These are phyloP conservation scores for Xenopus petersii DNA, from an alignment of 2,797 vertebrate species.

Conservation along the genomic window DNA sequence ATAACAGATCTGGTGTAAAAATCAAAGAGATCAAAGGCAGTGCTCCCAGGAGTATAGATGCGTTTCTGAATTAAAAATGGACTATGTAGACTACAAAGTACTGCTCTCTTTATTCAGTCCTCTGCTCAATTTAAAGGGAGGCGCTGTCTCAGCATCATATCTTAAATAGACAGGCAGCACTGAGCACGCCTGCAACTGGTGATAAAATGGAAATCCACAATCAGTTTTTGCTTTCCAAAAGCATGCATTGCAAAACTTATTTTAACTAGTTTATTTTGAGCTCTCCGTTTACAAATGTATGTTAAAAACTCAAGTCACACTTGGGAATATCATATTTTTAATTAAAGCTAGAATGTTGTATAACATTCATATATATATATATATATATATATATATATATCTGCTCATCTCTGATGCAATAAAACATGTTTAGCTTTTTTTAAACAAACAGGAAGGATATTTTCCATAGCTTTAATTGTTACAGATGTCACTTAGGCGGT, in stretches of 20 bases:
- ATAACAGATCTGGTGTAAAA: constrained; percentile 85
- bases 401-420: too few species aligned
- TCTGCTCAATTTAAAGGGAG: constrained; percentile 72
- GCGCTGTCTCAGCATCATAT: constrained; percentile 65
- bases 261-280: constrained; percentile 18
- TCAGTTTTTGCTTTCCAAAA: background rate
- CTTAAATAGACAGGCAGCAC: constrained; percentile 59
- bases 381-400: too few species aligned
- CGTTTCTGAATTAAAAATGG: constrained; percentile 85
- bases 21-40: constrained; percentile 91
- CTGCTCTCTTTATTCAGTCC: constrained; percentile 69
- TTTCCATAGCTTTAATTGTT: too few species aligned
- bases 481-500: too few species aligned
- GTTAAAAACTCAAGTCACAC: too few species aligned
- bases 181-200: constrained; percentile 59
- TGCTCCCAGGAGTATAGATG: constrained; percentile 77
- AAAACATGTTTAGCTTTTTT: too few species aligned
- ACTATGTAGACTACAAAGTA: constrained; percentile 86
- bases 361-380: too few species aligned
- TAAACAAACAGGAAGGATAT: too few species aligned
- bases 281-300: background rate
- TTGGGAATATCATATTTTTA: too few species aligned
- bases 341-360: too few species aligned
- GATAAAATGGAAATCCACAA: constrained; percentile 48
- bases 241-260: constrained; percentile 6